Percentiles rank a stretch among this genome's conserved stretches.
Conservation (phyloP, 2,888 invertebrate genomes). For the Conus canariensis region DNA sequence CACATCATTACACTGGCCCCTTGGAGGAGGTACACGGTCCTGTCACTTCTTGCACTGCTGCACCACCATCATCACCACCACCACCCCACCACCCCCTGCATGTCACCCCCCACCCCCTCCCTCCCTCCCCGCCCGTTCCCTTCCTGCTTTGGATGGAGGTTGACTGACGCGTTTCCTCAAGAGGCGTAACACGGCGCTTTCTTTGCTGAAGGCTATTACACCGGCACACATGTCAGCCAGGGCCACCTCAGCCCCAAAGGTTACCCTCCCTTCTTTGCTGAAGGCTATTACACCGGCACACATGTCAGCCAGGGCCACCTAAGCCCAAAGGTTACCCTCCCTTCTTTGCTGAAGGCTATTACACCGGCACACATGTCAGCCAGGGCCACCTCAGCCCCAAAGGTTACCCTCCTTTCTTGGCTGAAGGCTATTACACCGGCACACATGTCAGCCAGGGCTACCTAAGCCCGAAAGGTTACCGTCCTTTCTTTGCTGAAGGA, state of each 20-base stretch:
- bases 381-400: not conserved
- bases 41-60: not conserved
- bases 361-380: not conserved
- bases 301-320: not conserved
- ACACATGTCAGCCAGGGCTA: not conserved
- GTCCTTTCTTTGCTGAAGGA: not conserved
- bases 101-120: not conserved
- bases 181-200: too few relatives aligned
- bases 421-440: not conserved
- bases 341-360: not conserved
- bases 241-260: not conserved
- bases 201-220: not conserved
- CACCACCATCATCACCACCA: too few relatives aligned
- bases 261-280: too few relatives aligned
- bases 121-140: not conserved
- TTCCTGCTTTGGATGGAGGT: too few relatives aligned
- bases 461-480: not conserved
- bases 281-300: not conserved
- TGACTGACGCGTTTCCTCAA: too few relatives aligned
- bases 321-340: too few relatives aligned
- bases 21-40: not conserved
- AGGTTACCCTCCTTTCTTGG: not conserved
- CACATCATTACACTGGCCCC: too few relatives aligned
- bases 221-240: not conserved
- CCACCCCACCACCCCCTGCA: too few relatives aligned